Percentiles rank a stretch among this genome's conserved stretches.
Evolutionary conservation across 2,113 vertebrate genomes (phyloP).

Genomic region (Cryptoleucopteryx plumbea): DNA sequence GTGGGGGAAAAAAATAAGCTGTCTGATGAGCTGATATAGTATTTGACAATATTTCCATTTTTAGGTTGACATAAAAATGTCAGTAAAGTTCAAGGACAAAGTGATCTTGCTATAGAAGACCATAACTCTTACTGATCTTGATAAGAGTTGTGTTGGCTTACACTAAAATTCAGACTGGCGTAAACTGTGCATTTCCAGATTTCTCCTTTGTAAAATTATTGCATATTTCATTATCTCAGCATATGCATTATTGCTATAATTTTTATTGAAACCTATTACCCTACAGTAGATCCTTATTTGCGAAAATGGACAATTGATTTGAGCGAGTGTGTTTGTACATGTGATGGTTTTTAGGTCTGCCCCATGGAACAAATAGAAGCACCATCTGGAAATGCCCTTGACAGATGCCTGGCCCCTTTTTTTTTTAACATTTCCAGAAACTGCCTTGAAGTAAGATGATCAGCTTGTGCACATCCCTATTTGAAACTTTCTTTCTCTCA

Average conservation of each 20-base stretch:
- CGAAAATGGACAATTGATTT: neutral
- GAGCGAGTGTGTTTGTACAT: rapidly evolving
- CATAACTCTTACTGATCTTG: neutral
- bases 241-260: neutral
- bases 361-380: neutral
- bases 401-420: neutral
- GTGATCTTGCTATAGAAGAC: neutral
- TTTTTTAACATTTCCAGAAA: neutral
- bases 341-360: neutral
- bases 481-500: neutral
- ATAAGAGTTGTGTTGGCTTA: neutral
- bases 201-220: neutral
- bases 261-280: neutral
- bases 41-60: neutral
- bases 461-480: neutral
- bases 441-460: neutral
- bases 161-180: neutral
- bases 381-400: neutral
- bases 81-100: neutral
- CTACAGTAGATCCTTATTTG: neutral
- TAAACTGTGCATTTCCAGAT: neutral
- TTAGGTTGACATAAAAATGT: neutral
- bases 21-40: neutral
- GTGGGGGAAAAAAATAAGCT: neutral
- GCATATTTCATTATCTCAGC: neutral